A percentile compares a stretch with the other conserved stretches of the same genome.
Conservation (phyloP, 2,888 invertebrate genomes). For the Yponomeuta sedellus region DNA sequence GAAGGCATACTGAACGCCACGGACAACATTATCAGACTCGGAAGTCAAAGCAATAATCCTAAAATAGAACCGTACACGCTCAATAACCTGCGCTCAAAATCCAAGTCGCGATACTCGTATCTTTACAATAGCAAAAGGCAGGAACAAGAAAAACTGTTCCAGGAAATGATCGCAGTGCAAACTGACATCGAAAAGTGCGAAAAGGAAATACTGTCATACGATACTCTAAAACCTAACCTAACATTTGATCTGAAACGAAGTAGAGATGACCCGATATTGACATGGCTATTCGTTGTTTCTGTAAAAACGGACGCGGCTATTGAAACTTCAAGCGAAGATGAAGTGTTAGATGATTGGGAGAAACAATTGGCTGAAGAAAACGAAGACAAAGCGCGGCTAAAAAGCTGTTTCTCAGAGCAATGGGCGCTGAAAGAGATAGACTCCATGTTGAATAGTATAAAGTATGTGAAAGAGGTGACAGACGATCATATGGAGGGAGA, state of each 20-base stretch:
- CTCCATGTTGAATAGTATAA: constrained; percentile 49
- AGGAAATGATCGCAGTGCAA: constrained; percentile 53
- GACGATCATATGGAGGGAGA: constrained; percentile 39
- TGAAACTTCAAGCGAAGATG: constrained; percentile 22
- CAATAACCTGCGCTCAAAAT: constrained; percentile 46
- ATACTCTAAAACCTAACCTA: constrained; percentile 41
- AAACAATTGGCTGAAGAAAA: constrained; percentile 30
- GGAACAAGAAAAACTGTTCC: constrained; percentile 47
- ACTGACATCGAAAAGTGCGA: constrained; percentile 60
- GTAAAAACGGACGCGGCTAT: constrained; percentile 24
- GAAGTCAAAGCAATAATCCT: constrained; percentile 80
- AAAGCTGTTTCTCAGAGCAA: constrained; percentile 58
- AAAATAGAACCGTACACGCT: constrained; percentile 72
- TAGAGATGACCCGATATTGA: constrained; percentile 49
- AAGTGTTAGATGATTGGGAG: constrained; percentile 40
- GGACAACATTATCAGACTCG: constrained; percentile 79
- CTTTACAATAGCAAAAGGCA: constrained; percentile 47
- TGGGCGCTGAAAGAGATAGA: constrained; percentile 52
- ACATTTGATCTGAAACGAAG: constrained; percentile 36
- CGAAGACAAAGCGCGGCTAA: constrained; percentile 34
- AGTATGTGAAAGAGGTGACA: constrained; percentile 47
- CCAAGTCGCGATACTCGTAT: constrained; percentile 55
- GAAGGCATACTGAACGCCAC: constrained; percentile 80
- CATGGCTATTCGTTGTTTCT: constrained; percentile 53
- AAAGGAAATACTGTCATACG: constrained; percentile 48